These are phyloP conservation scores for Cyprinodon diabolis DNA, from an alignment of 2,797 vertebrate species.

Conservation along the genomic window DNA sequence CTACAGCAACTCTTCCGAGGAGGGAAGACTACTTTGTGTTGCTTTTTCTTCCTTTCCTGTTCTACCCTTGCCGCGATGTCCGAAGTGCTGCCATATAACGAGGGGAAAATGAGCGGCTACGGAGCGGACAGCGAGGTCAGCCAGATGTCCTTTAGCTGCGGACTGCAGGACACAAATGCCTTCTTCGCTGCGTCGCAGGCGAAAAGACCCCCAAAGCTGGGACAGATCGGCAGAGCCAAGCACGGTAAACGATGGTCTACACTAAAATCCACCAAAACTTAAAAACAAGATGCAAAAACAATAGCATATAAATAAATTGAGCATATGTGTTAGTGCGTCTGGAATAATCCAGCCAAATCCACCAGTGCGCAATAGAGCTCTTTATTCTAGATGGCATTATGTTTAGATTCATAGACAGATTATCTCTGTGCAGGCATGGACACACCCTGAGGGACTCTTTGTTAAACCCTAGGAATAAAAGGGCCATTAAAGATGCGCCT, in stretches of 20 bases:
- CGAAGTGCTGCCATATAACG: constrained; percentile 95
- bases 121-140: constrained; percentile 92
- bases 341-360: background rate
- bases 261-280: background rate
- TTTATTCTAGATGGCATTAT: constrained; percentile 14
- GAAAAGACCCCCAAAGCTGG: constrained; percentile 97
- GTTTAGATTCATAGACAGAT: constrained; percentile 47
- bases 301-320: background rate
- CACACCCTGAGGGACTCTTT: constrained; percentile 50
- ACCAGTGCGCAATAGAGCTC: background rate
- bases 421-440: constrained; percentile 27
- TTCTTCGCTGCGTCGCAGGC: constrained; percentile 93
- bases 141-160: constrained; percentile 97
- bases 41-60: constrained; percentile 19
- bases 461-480: constrained; percentile 21
- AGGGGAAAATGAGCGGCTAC: constrained; percentile 97
- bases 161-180: constrained; percentile 96
- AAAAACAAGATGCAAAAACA: background rate
- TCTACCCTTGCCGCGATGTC: constrained; percentile 85
- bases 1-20: constrained; percentile 26
- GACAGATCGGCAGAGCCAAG: constrained; percentile 96
- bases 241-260: constrained; percentile 82
- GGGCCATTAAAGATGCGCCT: constrained; percentile 36
- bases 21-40: constrained; percentile 27
- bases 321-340: background rate